A percentile compares a stretch with the other conserved stretches of the same genome.
Evolutionary conservation across 2,888 invertebrate genomes (phyloP).

Genomic region (Tachina lurida): DNA sequence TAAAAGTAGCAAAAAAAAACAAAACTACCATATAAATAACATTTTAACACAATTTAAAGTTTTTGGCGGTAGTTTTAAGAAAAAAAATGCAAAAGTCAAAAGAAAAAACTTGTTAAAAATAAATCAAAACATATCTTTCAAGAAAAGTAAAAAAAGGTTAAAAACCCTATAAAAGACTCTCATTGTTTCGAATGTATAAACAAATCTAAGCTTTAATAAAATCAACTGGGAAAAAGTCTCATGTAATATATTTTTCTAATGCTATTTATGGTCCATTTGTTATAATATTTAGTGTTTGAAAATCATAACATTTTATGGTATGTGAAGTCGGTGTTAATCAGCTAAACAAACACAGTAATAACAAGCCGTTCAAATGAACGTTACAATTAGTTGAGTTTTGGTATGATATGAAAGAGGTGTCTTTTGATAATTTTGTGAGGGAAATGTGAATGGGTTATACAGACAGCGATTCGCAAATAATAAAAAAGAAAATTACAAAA

Average conservation of each 20-base stretch:
- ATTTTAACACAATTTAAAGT: conserved; percentile 43
- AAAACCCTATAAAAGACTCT: conserved; percentile 54
- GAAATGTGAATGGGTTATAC: background rate
- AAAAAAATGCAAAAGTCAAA: background rate
- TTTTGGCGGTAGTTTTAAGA: conserved; percentile 42
- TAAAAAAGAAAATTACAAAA: background rate
- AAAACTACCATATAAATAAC: no score
- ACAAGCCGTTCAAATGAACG: conserved; percentile 65
- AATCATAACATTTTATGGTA: conserved; percentile 56
- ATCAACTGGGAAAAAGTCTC: conserved; percentile 14
- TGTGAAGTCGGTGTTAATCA: conserved; percentile 76
- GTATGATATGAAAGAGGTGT: background rate
- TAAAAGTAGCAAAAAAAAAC: background rate
- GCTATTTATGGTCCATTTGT: conserved; percentile 79
- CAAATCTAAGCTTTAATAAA: conserved; percentile 2
- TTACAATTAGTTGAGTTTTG: conserved; percentile 77
- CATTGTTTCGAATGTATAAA: conserved; percentile 1
- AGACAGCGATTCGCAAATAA: background rate
- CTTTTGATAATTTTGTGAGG: background rate
- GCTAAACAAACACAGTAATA: conserved; percentile 75
- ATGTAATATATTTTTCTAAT: conserved; percentile 19
- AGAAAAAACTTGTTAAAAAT: conserved; percentile 44
- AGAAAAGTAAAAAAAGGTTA: conserved; percentile 37
- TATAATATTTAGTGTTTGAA: conserved; percentile 69
- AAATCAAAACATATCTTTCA: conserved; percentile 73